Percentiles rank a stretch among this genome's conserved stretches.
phyloP scores from a whole-genome alignment of 2,797 vertebrate genomes.

The Sorex maritimensis region DNA sequence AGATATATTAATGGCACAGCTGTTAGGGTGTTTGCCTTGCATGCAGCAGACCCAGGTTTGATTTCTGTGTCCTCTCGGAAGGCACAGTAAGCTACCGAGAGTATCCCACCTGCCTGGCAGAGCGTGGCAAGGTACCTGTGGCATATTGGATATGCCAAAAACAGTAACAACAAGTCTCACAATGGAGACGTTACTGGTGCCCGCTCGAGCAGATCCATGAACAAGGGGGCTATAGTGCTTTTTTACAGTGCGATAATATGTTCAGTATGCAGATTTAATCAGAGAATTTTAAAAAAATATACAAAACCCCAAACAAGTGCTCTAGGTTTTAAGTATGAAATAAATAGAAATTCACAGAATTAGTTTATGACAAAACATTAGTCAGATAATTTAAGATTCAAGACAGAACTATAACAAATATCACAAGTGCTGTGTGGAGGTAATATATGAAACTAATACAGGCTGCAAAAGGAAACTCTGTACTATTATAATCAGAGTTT shows the following conservation, averaged over 20 bases:
- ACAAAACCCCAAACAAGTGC: neutral
- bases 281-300: neutral
- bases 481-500: constrained; percentile 5
- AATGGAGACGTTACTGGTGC: too few relatives aligned
- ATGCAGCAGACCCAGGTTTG: too few relatives aligned
- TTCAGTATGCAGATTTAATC: neutral
- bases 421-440: neutral
- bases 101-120: too few relatives aligned
- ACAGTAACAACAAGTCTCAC: too few relatives aligned
- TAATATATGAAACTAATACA: neutral
- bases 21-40: too few relatives aligned
- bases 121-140: too few relatives aligned
- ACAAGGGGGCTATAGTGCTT: too few relatives aligned
- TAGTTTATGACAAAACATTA: neutral
- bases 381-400: neutral
- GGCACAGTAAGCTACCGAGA: too few relatives aligned
- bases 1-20: neutral
- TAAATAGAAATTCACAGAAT: neutral
- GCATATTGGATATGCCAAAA: too few relatives aligned
- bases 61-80: too few relatives aligned
- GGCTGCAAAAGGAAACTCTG: neutral
- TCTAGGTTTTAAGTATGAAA: neutral
- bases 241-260: too few relatives aligned
- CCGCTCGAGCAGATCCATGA: neutral
- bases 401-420: neutral